Evolutionary conservation across 35 echinoderm and acorn worm species (phyloP), one percentile per base, ranked within the genome.

Genomic region (Strongylocentrotus purpuratus): DNA sequence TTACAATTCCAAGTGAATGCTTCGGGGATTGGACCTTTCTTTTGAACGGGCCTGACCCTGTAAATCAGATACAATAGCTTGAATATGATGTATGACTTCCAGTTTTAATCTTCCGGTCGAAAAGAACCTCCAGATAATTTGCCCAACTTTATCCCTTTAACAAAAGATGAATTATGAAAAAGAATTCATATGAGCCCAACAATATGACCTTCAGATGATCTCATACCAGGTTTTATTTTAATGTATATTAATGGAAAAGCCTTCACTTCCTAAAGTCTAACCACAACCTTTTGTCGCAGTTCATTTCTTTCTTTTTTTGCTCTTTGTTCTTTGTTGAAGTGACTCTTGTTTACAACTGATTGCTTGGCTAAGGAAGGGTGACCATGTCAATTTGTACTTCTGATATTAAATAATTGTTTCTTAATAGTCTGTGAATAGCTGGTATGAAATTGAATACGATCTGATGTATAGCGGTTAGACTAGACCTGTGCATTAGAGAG

Each of bases 331-430:
- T 28, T 78, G 65, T 78, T 78, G 20, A 78, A 78, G 28, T 78
- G 2, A 78, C 65, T 78, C 28, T 78, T 78, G 22, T 78, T 78
- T 78, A n/a, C 65, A 78, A 78, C 65, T 78, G 65, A 78, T 18
- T 78, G 65, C 65, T 28, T 78, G 65, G 65, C 65, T 78, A n/a
- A 78, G 65, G 65, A 78, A 78, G 65, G 20, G 20, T n/a, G 65
- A 78, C 65, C 5, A 4, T 78, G 65, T 78, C 65, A 78, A 78
- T 78, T 78, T 78, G 65, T 78, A 78, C 65, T 78, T 78, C 20
- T 78, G 65, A 78, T 78, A n/a, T 78, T 78, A 78, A 78, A 78
- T 78, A 78, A 78, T 78, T 78, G 65, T 78, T 78, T 78, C 65
- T 28, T 78, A 28, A 28, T 78, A 78, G 22, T n/a, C 22, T 78